A percentile compares a stretch with the other conserved stretches of the same genome.
phyloP scores from a whole-genome alignment of 1,140 invertebrate genomes.

The Augochlora pura region DNA sequence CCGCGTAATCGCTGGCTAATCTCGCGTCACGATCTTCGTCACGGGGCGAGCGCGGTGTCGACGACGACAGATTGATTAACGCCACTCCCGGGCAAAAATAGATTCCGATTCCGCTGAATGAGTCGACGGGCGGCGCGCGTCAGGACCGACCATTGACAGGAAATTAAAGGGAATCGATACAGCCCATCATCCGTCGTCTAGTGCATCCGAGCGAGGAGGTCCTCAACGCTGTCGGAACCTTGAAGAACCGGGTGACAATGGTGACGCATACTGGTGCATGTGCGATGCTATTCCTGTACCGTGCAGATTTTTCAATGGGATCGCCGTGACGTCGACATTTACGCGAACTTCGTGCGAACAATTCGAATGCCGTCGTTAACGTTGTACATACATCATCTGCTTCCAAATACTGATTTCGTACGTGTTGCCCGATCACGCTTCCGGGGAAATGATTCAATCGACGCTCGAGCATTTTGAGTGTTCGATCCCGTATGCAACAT shows the following conservation, averaged over 20 bases:
- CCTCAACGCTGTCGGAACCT: background rate
- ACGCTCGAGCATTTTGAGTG: no score
- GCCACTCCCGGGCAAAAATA: constrained; percentile 38
- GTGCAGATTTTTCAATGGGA: background rate
- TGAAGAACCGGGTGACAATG: background rate
- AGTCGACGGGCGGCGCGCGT: background rate
- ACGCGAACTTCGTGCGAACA: no score
- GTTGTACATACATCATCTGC: no score
- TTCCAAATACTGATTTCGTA: no score
- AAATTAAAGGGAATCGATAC: constrained; percentile 29
- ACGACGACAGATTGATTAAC: constrained; percentile 30
- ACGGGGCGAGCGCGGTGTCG: background rate
- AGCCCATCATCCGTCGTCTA: background rate
- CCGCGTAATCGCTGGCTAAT: constrained; percentile 2
- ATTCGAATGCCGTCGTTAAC: no score
- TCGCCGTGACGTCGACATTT: no score
- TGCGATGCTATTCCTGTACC: background rate
- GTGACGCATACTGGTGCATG: background rate
- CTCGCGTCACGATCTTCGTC: constrained; percentile 6
- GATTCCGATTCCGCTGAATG: constrained; percentile 31
- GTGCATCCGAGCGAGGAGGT: background rate
- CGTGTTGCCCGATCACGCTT: no score
- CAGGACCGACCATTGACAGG: background rate
- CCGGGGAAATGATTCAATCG: no score
- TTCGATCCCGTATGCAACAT: no score